Conservation (phyloP, 2,888 invertebrate genomes). For the Uloborus plumipes region DNA sequence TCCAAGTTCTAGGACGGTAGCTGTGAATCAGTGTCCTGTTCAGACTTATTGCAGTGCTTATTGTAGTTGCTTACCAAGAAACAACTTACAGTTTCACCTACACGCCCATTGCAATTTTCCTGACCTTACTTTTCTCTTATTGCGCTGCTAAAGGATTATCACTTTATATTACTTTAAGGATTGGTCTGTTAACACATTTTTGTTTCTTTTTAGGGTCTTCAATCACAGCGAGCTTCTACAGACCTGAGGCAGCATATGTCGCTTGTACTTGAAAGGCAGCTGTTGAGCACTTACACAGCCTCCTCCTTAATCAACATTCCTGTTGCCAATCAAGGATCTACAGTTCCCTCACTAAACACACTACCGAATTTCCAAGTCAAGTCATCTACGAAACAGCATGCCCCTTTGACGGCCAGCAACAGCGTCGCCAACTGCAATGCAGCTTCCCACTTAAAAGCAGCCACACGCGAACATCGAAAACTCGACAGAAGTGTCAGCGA, state of each 20-base stretch:
- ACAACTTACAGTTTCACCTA: too few relatives aligned
- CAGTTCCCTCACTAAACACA: slow-evolving; percentile 29
- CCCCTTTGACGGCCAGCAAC: slow-evolving; percentile 53
- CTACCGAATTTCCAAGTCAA: slow-evolving; percentile 21
- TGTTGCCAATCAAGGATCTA: slow-evolving; percentile 18
- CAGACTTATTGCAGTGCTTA: too few relatives aligned
- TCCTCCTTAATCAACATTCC: slow-evolving; percentile 37
- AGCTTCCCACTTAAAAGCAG: slow-evolving; percentile 32
- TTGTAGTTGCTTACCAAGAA: too few relatives aligned
- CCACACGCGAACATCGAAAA: slow-evolving; percentile 72
- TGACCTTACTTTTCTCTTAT: too few relatives aligned
- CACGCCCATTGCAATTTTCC: too few relatives aligned
- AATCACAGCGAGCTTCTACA: slow-evolving; percentile 38
- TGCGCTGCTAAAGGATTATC: too few relatives aligned
- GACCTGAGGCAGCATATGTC: slow-evolving; percentile 53
- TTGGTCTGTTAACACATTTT: neutral
- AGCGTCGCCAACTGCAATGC: slow-evolving; percentile 57
- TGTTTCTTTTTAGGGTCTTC: slow-evolving; percentile 36
- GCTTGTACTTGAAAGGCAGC: slow-evolving; percentile 51
- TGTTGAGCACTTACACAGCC: slow-evolving; percentile 10
- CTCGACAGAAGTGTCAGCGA: slow-evolving; percentile 84
- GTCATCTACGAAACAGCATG: slow-evolving; percentile 41
- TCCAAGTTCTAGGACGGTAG: too few relatives aligned
- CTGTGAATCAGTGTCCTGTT: too few relatives aligned
- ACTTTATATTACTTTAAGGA: too few relatives aligned